These are phyloP conservation scores for Papilio dardanus DNA, from an alignment of 1,140 invertebrate species.

Conservation along the genomic window DNA sequence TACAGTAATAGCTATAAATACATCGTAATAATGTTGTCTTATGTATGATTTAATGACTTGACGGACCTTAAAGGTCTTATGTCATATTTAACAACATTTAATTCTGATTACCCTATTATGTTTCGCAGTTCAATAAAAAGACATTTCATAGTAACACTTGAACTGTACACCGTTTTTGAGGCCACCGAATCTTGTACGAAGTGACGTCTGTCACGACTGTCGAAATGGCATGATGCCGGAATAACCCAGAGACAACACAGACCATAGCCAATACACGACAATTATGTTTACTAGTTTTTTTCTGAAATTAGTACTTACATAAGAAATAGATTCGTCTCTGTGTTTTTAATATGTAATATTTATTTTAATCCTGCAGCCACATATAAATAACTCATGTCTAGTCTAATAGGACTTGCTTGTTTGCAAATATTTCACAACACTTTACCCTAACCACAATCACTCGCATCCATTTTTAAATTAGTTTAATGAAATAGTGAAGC, in stretches of 20 bases:
- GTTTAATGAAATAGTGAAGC: constrained; percentile 2
- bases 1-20: constrained; percentile 14
- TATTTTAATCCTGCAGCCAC: no score
- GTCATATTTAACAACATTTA: neutral
- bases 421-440: neutral
- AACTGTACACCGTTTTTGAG: neutral
- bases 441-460: neutral
- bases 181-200: no score
- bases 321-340: no score
- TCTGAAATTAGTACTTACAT: no score
- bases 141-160: neutral
- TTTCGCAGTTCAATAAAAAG: neutral
- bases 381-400: no score
- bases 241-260: no score
- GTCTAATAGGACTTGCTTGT: neutral
- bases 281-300: no score
- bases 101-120: neutral
- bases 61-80: constrained; percentile 2
- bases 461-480: neutral
- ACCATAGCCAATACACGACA: no score
- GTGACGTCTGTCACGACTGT: no score
- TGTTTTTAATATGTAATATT: no score
- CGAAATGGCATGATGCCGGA: no score
- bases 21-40: constrained; percentile 14
- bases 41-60: constrained; percentile 7